Evolutionary conservation across 1,140 invertebrate genomes (phyloP).

Genomic region (Drosophila quadrilineata): DNA sequence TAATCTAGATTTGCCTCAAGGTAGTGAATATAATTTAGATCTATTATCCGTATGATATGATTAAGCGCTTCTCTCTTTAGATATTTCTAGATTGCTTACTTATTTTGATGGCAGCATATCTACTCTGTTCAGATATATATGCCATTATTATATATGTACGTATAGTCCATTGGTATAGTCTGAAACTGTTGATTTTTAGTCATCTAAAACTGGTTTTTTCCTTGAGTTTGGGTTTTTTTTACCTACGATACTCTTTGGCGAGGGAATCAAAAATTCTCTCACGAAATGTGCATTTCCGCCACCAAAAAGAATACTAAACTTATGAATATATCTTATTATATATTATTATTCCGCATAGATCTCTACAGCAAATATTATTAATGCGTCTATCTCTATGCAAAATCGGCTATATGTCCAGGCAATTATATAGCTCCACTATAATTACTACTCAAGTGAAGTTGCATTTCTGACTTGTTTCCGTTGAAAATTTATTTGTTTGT

Average conservation of each 20-base stretch:
- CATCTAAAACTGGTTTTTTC: slow-evolving; percentile 36
- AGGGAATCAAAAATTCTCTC: slow-evolving; percentile 11
- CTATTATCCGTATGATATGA: too few species aligned
- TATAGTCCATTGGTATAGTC: background rate
- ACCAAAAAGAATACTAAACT: too few species aligned
- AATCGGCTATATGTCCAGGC: background rate
- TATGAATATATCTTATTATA: too few species aligned
- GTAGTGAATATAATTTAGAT: too few species aligned
- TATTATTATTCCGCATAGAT: background rate
- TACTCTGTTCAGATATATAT: background rate
- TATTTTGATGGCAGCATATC: background rate
- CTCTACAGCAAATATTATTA: background rate
- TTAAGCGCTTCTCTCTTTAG: background rate
- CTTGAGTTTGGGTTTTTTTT: slow-evolving; percentile 29
- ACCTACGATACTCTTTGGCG: background rate
- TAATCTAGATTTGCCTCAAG: too few species aligned
- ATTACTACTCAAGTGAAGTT: too few species aligned
- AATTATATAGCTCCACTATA: background rate
- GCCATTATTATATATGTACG: background rate
- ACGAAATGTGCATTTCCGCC: slow-evolving; percentile 9
- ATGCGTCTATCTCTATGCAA: background rate
- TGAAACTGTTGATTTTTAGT: slow-evolving; percentile 28
- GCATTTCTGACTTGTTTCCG: too few species aligned
- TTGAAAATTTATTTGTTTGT: too few species aligned
- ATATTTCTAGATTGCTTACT: slow-evolving; percentile 1